phyloP scores from a whole-genome alignment of 2,113 vertebrate genomes.

The Salminus brasiliensis region DNA sequence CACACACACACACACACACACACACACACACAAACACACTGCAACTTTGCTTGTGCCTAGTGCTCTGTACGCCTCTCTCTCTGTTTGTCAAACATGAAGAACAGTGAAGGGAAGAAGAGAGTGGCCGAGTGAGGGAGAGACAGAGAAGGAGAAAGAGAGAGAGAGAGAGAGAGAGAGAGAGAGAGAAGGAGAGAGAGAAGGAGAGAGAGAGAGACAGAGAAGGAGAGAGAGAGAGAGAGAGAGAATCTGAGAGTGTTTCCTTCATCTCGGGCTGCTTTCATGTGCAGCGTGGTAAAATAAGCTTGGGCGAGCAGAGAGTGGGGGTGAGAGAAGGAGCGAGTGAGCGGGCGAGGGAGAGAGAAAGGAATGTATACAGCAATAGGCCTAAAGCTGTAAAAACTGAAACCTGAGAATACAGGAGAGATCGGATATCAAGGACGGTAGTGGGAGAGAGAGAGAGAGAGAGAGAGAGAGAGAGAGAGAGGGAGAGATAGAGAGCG shows the following conservation, averaged over 20 bases:
- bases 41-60: background rate
- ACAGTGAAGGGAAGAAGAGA: slow-evolving; percentile 17
- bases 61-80: background rate
- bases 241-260: slow-evolving; percentile 91
- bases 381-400: slow-evolving; percentile 99
- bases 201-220: slow-evolving; percentile 73
- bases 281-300: slow-evolving; percentile 97
- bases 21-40: slow-evolving; percentile 7
- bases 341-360: slow-evolving; percentile 79
- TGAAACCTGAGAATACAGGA: slow-evolving; percentile 89
- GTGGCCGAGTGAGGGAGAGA: background rate
- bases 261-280: slow-evolving; percentile 93
- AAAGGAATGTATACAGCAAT: slow-evolving; percentile 99
- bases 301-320: slow-evolving; percentile 65
- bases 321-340: slow-evolving; percentile 44
- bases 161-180: background rate
- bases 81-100: slow-evolving; percentile 43
- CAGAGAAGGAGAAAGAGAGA: background rate
- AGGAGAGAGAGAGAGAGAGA: slow-evolving; percentile 80
- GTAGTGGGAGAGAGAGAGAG: slow-evolving; percentile 98
- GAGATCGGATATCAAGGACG: slow-evolving; percentile 98
- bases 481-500: slow-evolving; percentile 77
- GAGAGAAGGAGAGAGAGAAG: slow-evolving; percentile 62
- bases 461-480: slow-evolving; percentile 77
- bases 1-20: slow-evolving; percentile 31